Conservation (phyloP, 1,140 invertebrate species). For the Argopecten irradians region DNA sequence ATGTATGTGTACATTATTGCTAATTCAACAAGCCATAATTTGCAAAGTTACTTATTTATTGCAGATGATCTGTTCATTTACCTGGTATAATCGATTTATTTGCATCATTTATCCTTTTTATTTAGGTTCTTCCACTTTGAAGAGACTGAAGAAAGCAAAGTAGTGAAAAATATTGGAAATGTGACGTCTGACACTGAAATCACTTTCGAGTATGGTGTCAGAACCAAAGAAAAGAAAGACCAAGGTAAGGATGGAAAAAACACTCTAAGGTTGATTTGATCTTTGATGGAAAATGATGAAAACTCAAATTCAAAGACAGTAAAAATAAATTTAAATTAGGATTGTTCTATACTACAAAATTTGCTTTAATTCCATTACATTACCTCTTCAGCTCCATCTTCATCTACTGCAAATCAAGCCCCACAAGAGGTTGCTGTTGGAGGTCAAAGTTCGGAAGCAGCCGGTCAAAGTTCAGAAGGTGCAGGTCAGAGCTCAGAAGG, state of each 20-base stretch:
- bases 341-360: neutral
- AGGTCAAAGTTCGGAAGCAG: neutral
- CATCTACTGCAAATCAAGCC: neutral
- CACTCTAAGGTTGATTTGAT: constrained; percentile 23
- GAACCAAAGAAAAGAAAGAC: constrained; percentile 42
- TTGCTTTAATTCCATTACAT: neutral
- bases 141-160: constrained; percentile 62
- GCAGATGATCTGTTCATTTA: no score
- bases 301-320: neutral
- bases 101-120: neutral
- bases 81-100: no score
- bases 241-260: constrained; percentile 9
- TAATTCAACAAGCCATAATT: no score
- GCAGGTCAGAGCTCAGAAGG: no score
- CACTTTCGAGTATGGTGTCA: constrained; percentile 74
- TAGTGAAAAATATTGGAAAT: constrained; percentile 69
- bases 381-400: neutral
- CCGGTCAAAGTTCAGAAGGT: neutral
- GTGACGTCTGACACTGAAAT: constrained; percentile 69
- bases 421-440: neutral
- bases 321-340: neutral
- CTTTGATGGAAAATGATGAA: neutral
- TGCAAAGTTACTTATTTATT: no score
- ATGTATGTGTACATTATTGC: no score
- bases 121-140: constrained; percentile 62